Evolutionary conservation across 1,140 invertebrate species (phyloP), one percentile per base, ranked within the genome.

Genomic region (Drosophila trapezifrons): DNA sequence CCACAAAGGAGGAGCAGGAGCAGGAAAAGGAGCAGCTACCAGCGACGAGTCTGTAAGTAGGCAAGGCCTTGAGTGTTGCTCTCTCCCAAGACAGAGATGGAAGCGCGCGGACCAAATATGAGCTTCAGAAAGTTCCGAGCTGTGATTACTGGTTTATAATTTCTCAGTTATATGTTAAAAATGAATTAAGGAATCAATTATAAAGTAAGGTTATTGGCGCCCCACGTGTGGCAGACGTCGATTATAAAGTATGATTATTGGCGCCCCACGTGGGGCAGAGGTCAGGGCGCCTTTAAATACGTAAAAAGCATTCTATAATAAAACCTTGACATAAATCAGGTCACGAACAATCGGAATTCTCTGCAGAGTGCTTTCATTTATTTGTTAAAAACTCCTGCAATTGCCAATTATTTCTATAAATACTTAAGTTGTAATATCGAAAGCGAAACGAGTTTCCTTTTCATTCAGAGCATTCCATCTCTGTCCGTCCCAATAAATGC

Each of bases 11-110:
- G 32, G n/a, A 51, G 17, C 47, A 22, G 42, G 12, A 46, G 49
- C 29, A 27, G 18, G 13, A 20, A 38, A 35, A 71, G 42, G 49
- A 70, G 47, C 64, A 43, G 40, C 64, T 29, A 35, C 65, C n/a
- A 49, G 20, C 35, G 35, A 40, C 3, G 58, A 62, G 66, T 73
- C 72, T 67, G 80, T 84, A 84, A 84, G 80, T 84, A 66, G 80
- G 80, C 72, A 57, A 71, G 38, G 71, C 27, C 46, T 42, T 45
- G 42, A 1, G 32, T 71, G 15, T 58, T n/a, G n/a, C 25, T 0
- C 32, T 29, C 13, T 37, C 15, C 17, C n/a, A 37, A 17, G 22
- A 5, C 42, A 64, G 29, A 45, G 27, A 66, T 64, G 63, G 32
- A 45, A 18, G 13, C 8, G 8, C 18, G 1, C n/a, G 20, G 2